Evolutionary conservation across 2,888 invertebrate species (phyloP), one percentile per base, ranked within the genome.

Genomic region (Rhingia rostrata): DNA sequence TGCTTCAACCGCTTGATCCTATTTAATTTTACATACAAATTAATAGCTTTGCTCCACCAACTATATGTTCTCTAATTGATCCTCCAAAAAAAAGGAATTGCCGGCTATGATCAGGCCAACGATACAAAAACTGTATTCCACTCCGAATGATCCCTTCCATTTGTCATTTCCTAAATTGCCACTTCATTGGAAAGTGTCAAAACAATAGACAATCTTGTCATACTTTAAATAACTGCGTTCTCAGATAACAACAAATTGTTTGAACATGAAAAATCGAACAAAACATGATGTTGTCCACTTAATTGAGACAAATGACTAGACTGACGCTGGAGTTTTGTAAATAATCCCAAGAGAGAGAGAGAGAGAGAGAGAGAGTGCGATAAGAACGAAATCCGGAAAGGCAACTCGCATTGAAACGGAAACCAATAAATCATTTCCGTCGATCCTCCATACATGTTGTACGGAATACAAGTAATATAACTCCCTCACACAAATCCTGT

Each of bases 361-460:
- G 4, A 49, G n/a, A 30, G 4, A 9, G 6, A 39, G n/a, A 9
- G 6, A 49, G 4, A 49, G n/a, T 9, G 4, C 6, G 6, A 49
- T 47, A 47, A 43, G 12, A 77, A 22, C 22, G 22, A 45, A n/a
- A 47, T 41, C 10, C 61, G 12, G 7, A 49, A 47, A 66, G 45
- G 6, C 30, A 56, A 66, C 43, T 56, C 22, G 56, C 63, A 66
- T 41, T 32, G 45, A 82, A 83, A 73, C 83, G 78, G 83, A 83
- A 83, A 51, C 78, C 35, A 69, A 83, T 83, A 83, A 83, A 83
- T 83, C 78, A 83, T 83, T 63, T 83, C 47, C 78, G 45, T 58
- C 73, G 78, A 83, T 69, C 78, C 73, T 73, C 56, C 41, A 69
- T 51, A 45, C 56, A 30, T 37, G 32, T 22, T 45, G 22, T 22